Base-by-base conservation (phyloP, 92 coral and sea anemone species). In the Blastomussa wellsi region DNA sequence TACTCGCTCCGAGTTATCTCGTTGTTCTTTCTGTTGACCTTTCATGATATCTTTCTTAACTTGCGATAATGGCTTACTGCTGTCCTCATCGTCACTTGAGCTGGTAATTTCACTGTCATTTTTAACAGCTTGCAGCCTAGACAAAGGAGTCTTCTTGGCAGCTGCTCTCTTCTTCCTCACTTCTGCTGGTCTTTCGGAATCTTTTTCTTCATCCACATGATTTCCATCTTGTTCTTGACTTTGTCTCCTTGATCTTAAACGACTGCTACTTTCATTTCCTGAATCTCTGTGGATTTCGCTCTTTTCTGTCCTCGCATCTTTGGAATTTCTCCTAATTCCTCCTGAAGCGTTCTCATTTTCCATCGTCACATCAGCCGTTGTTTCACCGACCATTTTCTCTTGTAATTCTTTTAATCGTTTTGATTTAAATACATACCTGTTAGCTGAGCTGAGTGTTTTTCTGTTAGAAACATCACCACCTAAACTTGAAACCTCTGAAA, bases 21-120 rank as follows among this genome's bases (percentile, higher is more conserved):
- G 73, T 13, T 7, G 0, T 31, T 76, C 60, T 13, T 76, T 32
- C 22, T 0, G 60, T 38, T 29, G 79, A 11, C 81, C 85, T 76
- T 90, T 90, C 60, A 92, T 75, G 2, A 94, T 78, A 17, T 90
- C 94, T 75, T 90, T 90, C 72, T 90, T 86, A 36, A 94, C 28
- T 26, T 85, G 86, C 2, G 98, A 81, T 48, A 94, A 91, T 13
- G 98, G 98, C 55, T 83, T 88, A 37, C 79, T 79, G 68, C 94
- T 94, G 22, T 94, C 98, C 69, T 94, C 97, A 79, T 94, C 97
- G 53, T 90, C 93, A 41, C 92, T 89, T 20, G 91, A 87, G 42
- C 81, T 78, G 31, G 86, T 79, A 2, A 57, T 77, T 84, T 72
- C 83, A 66, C 22, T 28, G 3, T 76, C 83, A 48, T 68, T 74